phyloP scores from a whole-genome alignment of 1,140 invertebrate genomes.

The Papilio aristodemus region DNA sequence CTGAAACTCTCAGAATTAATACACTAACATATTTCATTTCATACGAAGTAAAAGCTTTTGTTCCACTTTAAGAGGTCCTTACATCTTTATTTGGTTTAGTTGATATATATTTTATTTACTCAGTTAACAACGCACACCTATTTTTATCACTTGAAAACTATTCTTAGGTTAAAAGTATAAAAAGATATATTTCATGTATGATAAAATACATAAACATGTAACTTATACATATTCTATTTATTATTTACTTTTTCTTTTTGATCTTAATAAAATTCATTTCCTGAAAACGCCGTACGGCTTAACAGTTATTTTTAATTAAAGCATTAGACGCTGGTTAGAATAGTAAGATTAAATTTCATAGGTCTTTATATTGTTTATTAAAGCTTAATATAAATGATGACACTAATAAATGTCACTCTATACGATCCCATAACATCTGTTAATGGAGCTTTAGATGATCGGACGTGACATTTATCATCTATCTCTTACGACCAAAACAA shows the following conservation, averaged over 20 bases:
- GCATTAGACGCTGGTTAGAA: neutral
- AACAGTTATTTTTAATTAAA: constrained; percentile 8
- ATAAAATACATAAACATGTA: too few species aligned
- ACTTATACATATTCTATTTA: neutral
- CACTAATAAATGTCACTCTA: neutral
- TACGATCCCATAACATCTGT: constrained; percentile 1
- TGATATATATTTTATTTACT: too few species aligned
- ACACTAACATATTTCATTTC: neutral
- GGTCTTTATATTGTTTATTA: constrained; percentile 8
- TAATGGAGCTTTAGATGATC: neutral
- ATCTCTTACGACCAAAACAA: neutral
- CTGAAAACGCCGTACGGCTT: neutral
- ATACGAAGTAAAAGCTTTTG: neutral
- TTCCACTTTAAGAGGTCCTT: too few species aligned
- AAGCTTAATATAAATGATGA: neutral
- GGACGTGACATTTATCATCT: neutral
- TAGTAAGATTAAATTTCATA: constrained; percentile 14
- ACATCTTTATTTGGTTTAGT: too few species aligned
- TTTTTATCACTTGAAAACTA: too few species aligned
- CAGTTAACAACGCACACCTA: too few species aligned
- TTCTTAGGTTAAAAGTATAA: too few species aligned
- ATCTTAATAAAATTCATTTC: neutral
- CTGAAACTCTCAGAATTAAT: too few species aligned
- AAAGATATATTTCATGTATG: too few species aligned
- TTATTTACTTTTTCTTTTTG: neutral